Conservation (phyloP, 2,888 invertebrate species). For the Ormyrus rosae region DNA sequence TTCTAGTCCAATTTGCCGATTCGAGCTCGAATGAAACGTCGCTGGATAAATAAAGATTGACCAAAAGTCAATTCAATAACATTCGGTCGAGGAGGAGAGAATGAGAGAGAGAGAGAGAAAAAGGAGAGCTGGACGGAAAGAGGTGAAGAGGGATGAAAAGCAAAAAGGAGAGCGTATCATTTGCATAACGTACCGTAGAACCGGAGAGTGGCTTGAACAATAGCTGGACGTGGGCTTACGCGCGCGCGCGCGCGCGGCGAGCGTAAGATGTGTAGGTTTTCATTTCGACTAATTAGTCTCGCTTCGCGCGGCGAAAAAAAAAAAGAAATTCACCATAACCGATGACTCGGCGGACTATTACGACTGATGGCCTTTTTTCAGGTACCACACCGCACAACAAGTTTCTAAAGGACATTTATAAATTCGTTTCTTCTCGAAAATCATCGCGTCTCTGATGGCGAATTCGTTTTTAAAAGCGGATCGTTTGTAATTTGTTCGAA, state of each 20-base stretch:
- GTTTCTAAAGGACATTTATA: no score
- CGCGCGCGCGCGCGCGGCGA: not conserved
- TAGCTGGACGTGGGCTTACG: slow-evolving; percentile 17
- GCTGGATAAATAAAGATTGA: no score
- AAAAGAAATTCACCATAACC: not conserved
- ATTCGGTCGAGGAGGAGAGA: no score
- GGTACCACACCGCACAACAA: no score
- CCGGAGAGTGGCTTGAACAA: slow-evolving; percentile 39
- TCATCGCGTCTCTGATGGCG: no score
- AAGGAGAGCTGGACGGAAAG: not conserved
- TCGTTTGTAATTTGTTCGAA: no score
- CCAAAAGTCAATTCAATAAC: no score
- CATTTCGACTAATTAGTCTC: slow-evolving; percentile 41
- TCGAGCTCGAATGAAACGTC: not conserved
- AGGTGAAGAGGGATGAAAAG: not conserved
- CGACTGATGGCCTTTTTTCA: not conserved
- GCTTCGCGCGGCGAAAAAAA: slow-evolving; percentile 10
- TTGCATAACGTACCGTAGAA: slow-evolving; percentile 44
- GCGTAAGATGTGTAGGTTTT: slow-evolving; percentile 9
- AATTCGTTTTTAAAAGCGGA: no score
- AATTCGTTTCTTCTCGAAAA: no score
- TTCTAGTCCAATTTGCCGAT: not conserved
- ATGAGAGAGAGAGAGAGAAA: not conserved
- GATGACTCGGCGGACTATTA: slow-evolving; percentile 3
- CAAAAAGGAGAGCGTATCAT: slow-evolving; percentile 24